Percentiles rank a stretch among this genome's conserved stretches.
Conservation (phyloP, 1,140 invertebrate genomes). For the Camponotus pennsylvanicus region DNA sequence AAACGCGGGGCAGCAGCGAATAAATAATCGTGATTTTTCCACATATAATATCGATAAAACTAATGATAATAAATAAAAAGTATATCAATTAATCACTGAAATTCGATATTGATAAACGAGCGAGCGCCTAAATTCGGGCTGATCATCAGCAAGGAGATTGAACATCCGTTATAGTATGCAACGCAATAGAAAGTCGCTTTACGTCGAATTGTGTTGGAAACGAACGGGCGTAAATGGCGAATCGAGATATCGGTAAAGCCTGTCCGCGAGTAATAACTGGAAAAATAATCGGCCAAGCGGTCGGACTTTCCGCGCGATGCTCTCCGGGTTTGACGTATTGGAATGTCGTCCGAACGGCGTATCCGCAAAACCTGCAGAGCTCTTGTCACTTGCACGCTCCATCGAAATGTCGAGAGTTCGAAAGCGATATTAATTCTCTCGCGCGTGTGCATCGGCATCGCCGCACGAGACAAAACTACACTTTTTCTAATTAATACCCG, state of each 20-base stretch:
- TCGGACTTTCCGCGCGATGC: constrained; percentile 69
- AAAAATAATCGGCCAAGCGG: constrained; percentile 74
- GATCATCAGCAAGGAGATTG: constrained; percentile 50
- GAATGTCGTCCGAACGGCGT: constrained; percentile 70
- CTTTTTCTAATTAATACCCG: constrained; percentile 63
- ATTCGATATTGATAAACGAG: constrained; percentile 59
- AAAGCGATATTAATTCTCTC: constrained; percentile 67
- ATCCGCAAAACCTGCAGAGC: constrained; percentile 66
- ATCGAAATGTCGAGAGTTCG: constrained; percentile 66
- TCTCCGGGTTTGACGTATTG: constrained; percentile 71
- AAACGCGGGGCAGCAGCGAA: not conserved
- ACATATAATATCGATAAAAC: not conserved
- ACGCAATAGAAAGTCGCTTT: constrained; percentile 65
- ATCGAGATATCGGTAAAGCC: constrained; percentile 63
- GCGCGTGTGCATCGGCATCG: constrained; percentile 20
- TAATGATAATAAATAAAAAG: constrained; percentile 1
- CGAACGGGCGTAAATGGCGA: constrained; percentile 61
- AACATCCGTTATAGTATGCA: constrained; percentile 58
- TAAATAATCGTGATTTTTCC: not conserved
- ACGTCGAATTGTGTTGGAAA: constrained; percentile 58
- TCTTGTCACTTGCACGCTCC: constrained; percentile 73
- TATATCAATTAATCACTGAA: constrained; percentile 39
- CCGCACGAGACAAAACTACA: constrained; percentile 60
- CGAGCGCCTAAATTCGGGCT: constrained; percentile 39
- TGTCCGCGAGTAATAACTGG: constrained; percentile 71